These are phyloP conservation scores for Zaprionus inermis DNA, from an alignment of 1,140 invertebrate genomes.

Conservation along the genomic window DNA sequence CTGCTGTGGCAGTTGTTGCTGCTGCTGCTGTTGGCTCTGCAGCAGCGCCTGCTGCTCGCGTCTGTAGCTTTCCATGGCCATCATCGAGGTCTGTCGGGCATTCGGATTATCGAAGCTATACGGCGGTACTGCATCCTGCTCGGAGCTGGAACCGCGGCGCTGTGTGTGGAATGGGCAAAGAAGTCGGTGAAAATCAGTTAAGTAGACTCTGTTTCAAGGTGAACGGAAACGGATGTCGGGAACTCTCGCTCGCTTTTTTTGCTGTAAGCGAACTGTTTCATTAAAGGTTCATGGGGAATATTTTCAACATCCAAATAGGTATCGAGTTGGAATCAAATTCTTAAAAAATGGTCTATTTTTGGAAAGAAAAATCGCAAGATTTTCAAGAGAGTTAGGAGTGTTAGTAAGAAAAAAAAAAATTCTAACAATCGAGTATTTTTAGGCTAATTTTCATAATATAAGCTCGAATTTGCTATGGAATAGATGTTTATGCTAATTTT, in stretches of 20 bases:
- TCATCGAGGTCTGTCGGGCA: constrained; percentile 81
- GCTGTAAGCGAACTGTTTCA: not conserved
- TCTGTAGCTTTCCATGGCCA: constrained; percentile 82
- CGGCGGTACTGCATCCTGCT: constrained; percentile 80
- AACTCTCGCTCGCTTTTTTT: not conserved
- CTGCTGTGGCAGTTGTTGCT: constrained; percentile 28
- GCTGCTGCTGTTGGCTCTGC: constrained; percentile 29
- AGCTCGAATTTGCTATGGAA: not conserved
- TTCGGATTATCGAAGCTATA: constrained; percentile 83
- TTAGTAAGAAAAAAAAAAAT: too few relatives aligned
- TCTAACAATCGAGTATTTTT: too few relatives aligned
- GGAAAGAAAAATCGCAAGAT: too few relatives aligned
- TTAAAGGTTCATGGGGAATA: not conserved
- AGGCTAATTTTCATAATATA: too few relatives aligned
- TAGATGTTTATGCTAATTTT: not conserved
- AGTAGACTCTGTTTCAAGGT: not conserved
- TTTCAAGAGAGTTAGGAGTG: too few relatives aligned
- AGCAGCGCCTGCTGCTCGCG: constrained; percentile 73
- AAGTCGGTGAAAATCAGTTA: constrained; percentile 6
- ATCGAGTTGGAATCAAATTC: not conserved
- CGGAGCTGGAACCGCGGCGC: constrained; percentile 76
- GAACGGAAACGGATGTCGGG: not conserved
- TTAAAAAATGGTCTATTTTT: too few relatives aligned
- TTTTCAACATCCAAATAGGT: not conserved
- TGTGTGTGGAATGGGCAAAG: constrained; percentile 41